Evolutionary conservation across 2,888 invertebrate species (phyloP), one percentile per base, ranked within the genome.

Genomic region (Mythimna vitellina): DNA sequence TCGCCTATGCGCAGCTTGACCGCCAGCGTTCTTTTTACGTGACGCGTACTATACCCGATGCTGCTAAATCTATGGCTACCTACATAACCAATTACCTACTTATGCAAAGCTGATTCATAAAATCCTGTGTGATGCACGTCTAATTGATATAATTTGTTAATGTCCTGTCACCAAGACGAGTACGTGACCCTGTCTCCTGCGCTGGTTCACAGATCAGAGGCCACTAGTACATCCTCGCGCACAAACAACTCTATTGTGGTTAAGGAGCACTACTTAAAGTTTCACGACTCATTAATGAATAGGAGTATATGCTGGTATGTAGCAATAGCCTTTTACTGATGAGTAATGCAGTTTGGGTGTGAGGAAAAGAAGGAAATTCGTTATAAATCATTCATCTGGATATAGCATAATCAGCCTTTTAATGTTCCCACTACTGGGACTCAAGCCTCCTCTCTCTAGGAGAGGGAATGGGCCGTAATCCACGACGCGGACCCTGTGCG

Each of bases 171-270:
- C 82, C 82, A 84, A 78, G 84, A 74, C 57, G 77, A 78, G 82
- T 83, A 51, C 61, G 71, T 86, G 93, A 92, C 91, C 93, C 88
- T 88, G 87, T 83, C 89, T 89, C 90, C 90, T 87, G 82, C 29
- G 64, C 79, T 64, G 81, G 86, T 88, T 83, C 90, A 88, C 77
- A 84, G 92, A 88, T 90, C 92, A 91, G 78, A 87, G 90, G 93
- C 86, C 91, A 93, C 86, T 88, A 76, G 89, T 91, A 92, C 84
- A 89, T 89, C 89, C 89, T 94, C 93, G 88, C 89, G 87, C 87
- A 89, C 88, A 91, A 93, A 92, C 91, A 94, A 90, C 79, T 75
- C 86, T 76, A 88, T 88, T 80, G 88, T 89, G 88, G 57, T 65
- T 69, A 58, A 75, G 61, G 61, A 76, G 35, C 38, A 71, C 53